Percentiles rank a stretch among this genome's conserved stretches.
phyloP scores from a whole-genome alignment of 2,797 vertebrate genomes.

The Scleropages formosus region DNA sequence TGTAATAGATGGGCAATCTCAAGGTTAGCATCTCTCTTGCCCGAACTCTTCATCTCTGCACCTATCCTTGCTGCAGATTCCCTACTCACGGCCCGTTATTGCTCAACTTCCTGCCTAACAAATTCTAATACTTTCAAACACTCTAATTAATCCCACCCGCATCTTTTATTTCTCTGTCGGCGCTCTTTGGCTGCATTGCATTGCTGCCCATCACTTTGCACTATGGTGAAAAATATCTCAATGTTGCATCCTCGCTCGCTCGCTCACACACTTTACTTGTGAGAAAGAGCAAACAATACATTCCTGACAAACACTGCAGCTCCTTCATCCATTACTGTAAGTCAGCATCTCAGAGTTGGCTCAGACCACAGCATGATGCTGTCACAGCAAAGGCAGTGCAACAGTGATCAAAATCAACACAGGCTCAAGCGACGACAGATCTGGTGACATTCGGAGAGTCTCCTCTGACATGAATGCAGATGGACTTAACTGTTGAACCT shows the following conservation, averaged over 20 bases:
- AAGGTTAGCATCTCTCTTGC: conserved; percentile 65
- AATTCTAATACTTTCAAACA: too few relatives aligned
- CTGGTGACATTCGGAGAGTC: too few relatives aligned
- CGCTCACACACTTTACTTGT: not conserved
- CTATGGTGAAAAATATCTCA: not conserved
- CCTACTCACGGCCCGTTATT: not conserved
- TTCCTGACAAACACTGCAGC: not conserved
- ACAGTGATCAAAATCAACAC: not conserved
- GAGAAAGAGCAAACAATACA: not conserved
- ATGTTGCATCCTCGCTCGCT: not conserved
- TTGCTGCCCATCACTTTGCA: not conserved
- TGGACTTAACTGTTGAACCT: not conserved
- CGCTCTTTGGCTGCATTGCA: not conserved
- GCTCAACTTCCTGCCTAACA: too few relatives aligned
- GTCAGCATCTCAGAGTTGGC: not conserved
- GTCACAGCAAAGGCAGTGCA: not conserved
- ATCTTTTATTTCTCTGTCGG: not conserved
- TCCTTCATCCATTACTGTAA: not conserved
- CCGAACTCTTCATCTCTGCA: conserved; percentile 28
- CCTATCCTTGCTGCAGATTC: conserved; percentile 1
- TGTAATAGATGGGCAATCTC: conserved; percentile 78
- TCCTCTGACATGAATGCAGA: not conserved
- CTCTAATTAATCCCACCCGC: conserved; percentile 1
- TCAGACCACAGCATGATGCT: not conserved
- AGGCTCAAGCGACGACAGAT: not conserved